Evolutionary conservation across 2,888 invertebrate species (phyloP).

Genomic region (Drosophila lutescens): DNA sequence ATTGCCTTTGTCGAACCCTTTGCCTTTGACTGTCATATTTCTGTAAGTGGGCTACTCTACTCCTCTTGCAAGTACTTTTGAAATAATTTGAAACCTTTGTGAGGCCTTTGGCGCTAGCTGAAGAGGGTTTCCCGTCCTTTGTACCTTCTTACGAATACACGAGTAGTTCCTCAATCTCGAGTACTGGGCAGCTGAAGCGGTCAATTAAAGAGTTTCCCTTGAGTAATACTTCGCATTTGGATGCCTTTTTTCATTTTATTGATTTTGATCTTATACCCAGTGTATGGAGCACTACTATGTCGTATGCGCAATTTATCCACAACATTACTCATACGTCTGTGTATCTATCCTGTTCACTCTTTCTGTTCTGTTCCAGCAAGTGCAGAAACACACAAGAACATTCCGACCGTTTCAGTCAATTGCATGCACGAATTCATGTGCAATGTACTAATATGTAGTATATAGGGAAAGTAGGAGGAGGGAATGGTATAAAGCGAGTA

Average conservation of each 20-base stretch:
- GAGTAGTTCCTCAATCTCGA: not conserved
- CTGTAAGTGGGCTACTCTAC: conserved; percentile 21
- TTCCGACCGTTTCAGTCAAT: conserved; percentile 63
- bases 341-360: not conserved
- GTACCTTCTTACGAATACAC: conserved; percentile 7
- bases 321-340: conserved; percentile 15
- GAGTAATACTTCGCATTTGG: no score
- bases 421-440: conserved; percentile 52
- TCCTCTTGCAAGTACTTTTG: conserved; percentile 46
- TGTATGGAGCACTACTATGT: conserved; percentile 23
- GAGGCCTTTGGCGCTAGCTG: conserved; percentile 11
- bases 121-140: conserved; percentile 29
- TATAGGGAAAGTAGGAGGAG: conserved; percentile 32
- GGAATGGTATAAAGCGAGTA: conserved; percentile 15
- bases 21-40: conserved; percentile 51
- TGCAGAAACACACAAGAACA: conserved; percentile 10
- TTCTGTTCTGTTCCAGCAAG: not conserved
- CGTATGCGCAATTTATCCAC: conserved; percentile 55
- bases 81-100: conserved; percentile 73
- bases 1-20: conserved; percentile 34
- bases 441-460: conserved; percentile 20
- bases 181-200: not conserved
- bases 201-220: conserved; percentile 3
- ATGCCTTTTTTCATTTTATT: no score
- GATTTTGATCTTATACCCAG: no score